phyloP scores from a whole-genome alignment of 2,113 vertebrate genomes.

The Phodopus roborovskii region DNA sequence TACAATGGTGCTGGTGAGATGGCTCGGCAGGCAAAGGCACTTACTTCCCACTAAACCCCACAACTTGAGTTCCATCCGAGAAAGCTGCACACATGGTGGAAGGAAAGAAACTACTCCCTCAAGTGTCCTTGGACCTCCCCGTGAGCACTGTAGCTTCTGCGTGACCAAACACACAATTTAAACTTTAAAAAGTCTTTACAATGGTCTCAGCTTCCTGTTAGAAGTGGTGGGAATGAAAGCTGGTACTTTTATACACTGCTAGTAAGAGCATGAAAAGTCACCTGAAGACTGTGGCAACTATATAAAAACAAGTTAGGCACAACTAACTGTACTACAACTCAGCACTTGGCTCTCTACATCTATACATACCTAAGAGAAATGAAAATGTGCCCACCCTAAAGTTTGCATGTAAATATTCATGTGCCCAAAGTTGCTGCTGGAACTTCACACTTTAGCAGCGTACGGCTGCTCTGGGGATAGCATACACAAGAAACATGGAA shows the following conservation, averaged over 20 bases:
- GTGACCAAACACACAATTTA: background rate
- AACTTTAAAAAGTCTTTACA: background rate
- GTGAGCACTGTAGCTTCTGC: background rate
- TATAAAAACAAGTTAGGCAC: background rate
- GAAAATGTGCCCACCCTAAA: background rate
- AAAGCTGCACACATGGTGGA: background rate
- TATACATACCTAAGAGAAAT: background rate
- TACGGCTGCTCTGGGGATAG: background rate
- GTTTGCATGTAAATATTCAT: background rate
- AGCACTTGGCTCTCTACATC: background rate
- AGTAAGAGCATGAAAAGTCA: background rate
- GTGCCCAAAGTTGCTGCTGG: background rate
- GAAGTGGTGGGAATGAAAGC: background rate
- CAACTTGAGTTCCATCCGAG: background rate
- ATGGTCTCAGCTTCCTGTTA: background rate
- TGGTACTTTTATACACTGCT: no score
- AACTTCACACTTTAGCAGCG: background rate
- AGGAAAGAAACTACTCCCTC: background rate
- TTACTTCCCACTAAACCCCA: no score
- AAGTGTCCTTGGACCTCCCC: background rate
- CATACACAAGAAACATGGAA: background rate
- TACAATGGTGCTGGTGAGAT: background rate
- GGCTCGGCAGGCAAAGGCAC: background rate
- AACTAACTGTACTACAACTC: background rate
- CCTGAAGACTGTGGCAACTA: background rate